These are phyloP conservation scores for Solea solea DNA, from an alignment of 2,113 vertebrate genomes.

Conservation along the genomic window DNA sequence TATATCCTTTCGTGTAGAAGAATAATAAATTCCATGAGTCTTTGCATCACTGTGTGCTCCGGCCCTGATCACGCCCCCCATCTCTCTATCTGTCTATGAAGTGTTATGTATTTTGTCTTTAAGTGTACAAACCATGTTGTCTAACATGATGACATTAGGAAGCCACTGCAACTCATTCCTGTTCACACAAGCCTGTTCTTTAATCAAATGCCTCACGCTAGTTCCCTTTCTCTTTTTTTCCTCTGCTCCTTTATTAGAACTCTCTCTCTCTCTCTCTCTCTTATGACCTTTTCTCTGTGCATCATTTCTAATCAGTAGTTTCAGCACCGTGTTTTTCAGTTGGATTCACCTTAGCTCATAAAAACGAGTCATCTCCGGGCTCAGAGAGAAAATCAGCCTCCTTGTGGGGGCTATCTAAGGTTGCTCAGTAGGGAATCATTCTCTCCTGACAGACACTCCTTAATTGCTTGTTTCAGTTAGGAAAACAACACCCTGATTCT, in stretches of 20 bases:
- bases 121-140: not conserved
- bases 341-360: not conserved
- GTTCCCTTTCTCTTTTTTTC: not conserved
- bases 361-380: not conserved
- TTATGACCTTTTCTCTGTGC: not conserved
- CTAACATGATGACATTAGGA: not conserved
- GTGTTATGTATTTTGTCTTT: too few relatives aligned
- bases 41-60: too few relatives aligned
- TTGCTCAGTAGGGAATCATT: conserved; percentile 10
- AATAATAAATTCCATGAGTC: too few relatives aligned
- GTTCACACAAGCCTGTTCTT: not conserved
- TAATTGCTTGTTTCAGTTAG: conserved; percentile 30
- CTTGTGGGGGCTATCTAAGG: not conserved
- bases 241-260: not conserved
- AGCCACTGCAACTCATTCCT: not conserved
- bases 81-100: too few relatives aligned
- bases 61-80: too few relatives aligned
- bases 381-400: not conserved
- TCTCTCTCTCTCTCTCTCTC: not conserved
- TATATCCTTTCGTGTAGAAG: too few relatives aligned
- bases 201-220: conserved; percentile 16
- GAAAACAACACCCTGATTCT: conserved; percentile 1
- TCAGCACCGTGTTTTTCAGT: not conserved
- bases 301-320: conserved; percentile 13
- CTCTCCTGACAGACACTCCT: conserved; percentile 12